phyloP scores from a whole-genome alignment of 2,888 invertebrate species.

The Temnothorax rugatulus region DNA sequence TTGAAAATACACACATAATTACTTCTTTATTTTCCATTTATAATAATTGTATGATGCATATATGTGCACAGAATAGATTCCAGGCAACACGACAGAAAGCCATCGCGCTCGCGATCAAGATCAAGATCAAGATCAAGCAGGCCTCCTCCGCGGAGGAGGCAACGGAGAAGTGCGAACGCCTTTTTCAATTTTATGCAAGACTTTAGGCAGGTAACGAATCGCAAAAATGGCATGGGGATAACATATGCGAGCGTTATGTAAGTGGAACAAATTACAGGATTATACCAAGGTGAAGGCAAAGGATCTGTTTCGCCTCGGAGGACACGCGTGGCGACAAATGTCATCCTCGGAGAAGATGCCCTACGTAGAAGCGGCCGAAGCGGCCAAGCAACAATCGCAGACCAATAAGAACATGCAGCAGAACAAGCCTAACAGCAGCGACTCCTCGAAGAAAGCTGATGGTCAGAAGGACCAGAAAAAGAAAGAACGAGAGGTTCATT shows the following conservation, averaged over 20 bases:
- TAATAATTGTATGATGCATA: neutral
- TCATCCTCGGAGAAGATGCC: slow-evolving; percentile 77
- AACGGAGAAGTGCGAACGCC: slow-evolving; percentile 79
- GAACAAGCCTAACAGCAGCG: slow-evolving; percentile 1
- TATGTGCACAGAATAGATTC: neutral
- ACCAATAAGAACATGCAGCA: slow-evolving; percentile 22
- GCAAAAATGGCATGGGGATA: neutral
- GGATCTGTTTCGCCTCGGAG: slow-evolving; percentile 76
- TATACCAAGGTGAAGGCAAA: slow-evolving; percentile 60
- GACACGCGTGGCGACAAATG: slow-evolving; percentile 80
- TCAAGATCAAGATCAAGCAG: slow-evolving; percentile 61
- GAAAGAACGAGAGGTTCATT: slow-evolving; percentile 27
- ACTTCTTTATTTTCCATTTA: neutral
- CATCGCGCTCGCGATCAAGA: slow-evolving; percentile 71
- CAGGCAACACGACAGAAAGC: neutral
- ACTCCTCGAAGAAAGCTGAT: slow-evolving; percentile 43
- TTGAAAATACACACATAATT: neutral
- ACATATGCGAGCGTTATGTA: neutral
- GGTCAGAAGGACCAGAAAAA: slow-evolving; percentile 1
- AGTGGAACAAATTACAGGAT: slow-evolving; percentile 59
- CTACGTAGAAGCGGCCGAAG: slow-evolving; percentile 77
- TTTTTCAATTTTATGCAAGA: slow-evolving; percentile 82
- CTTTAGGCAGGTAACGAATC: slow-evolving; percentile 75
- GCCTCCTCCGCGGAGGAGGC: slow-evolving; percentile 53
- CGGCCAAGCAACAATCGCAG: slow-evolving; percentile 59